Evolutionary conservation across 2,888 invertebrate genomes (phyloP).

Genomic region (Parascotia fuliginaria): DNA sequence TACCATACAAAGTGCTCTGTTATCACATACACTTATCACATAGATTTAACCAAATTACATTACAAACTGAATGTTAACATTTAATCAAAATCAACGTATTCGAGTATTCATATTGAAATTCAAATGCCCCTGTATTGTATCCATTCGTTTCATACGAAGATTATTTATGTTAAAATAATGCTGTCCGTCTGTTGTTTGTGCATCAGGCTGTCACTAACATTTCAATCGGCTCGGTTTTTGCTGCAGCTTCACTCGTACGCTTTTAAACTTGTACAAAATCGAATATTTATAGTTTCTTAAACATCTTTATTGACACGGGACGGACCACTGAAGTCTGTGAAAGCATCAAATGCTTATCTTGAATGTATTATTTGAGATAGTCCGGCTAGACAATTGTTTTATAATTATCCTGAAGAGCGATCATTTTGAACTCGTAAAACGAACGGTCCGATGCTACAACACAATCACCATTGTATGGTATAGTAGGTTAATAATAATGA

Average conservation of each 20-base stretch:
- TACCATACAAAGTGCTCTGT: not conserved
- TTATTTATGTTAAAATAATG: conserved; percentile 85
- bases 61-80: conserved; percentile 65
- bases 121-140: conserved; percentile 77
- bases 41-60: conserved; percentile 59
- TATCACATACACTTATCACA: not conserved
- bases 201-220: conserved; percentile 83
- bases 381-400: conserved; percentile 16
- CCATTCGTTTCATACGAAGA: conserved; percentile 82
- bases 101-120: conserved; percentile 78
- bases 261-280: conserved; percentile 65
- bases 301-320: conserved; percentile 82
- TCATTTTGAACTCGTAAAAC: conserved; percentile 19
- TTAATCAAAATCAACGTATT: conserved; percentile 75
- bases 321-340: conserved; percentile 74
- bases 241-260: conserved; percentile 69
- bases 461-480: conserved; percentile 38
- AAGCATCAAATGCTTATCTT: conserved; percentile 56
- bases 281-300: conserved; percentile 81
- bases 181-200: conserved; percentile 81
- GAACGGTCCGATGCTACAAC: conserved; percentile 25
- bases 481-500: conserved; percentile 51
- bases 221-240: conserved; percentile 81
- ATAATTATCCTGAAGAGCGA: conserved; percentile 16
- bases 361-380: conserved; percentile 45